Conservation (phyloP, 2,113 vertebrate species). For the Oceanites oceanicus region DNA sequence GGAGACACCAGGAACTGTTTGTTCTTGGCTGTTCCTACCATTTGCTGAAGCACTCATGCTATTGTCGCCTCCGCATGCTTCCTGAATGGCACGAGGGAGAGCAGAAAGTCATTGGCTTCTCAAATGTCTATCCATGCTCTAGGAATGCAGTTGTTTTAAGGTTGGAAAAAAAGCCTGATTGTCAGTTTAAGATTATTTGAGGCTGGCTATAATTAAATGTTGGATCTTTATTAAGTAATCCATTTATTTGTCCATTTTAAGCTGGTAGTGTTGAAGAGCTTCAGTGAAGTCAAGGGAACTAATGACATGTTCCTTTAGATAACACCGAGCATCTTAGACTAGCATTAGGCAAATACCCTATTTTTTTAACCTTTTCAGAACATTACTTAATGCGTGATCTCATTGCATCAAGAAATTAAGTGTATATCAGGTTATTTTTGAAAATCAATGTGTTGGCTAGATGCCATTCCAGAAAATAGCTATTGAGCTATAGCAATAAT, state of each 20-base stretch:
- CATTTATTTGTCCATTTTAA: not conserved
- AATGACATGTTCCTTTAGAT: not conserved
- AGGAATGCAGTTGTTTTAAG: not conserved
- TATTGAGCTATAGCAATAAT: not conserved
- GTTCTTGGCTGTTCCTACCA: not conserved
- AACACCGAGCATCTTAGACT: not conserved
- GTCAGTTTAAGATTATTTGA: not conserved
- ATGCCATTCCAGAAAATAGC: not conserved
- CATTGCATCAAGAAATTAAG: not conserved
- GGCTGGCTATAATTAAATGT: not conserved
- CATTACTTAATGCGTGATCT: rapidly evolving
- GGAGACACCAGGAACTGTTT: not conserved
- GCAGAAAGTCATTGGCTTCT: not conserved
- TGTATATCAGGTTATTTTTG: not conserved
- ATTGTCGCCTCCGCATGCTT: not conserved
- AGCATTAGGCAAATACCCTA: not conserved
- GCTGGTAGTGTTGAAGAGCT: not conserved
- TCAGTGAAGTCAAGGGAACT: not conserved
- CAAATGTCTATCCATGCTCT: not conserved
- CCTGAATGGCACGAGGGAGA: not conserved
- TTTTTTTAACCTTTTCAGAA: not conserved
- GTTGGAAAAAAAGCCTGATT: not conserved
- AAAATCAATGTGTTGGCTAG: not conserved
- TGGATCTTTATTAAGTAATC: not conserved
- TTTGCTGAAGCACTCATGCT: not conserved